Conservation (phyloP, 2,113 vertebrate species). For the Cavia porcellus region DNA sequence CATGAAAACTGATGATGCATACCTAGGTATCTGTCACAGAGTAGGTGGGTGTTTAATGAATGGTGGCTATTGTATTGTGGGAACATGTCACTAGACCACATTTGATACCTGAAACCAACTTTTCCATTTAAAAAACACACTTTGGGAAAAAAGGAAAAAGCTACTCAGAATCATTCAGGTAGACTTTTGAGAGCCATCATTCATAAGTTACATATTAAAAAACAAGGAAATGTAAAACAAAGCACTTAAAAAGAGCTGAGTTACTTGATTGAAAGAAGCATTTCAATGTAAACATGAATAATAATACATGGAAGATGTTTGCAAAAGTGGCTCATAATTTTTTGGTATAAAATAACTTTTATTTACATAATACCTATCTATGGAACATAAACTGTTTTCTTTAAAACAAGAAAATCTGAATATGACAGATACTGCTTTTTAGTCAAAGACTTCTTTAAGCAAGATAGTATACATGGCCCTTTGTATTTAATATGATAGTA, state of each 20-base stretch:
- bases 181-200: conserved; percentile 66
- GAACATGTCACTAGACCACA: conserved; percentile 76
- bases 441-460: no score
- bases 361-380: no score
- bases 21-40: conserved; percentile 70
- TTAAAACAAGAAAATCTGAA: no score
- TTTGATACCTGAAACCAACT: conserved; percentile 77
- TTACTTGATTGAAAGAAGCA: conserved; percentile 60
- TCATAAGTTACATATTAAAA: conserved; percentile 70
- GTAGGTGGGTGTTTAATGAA: conserved; percentile 79
- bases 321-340: not conserved
- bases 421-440: no score
- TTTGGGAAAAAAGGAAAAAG: conserved; percentile 63
- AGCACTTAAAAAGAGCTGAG: conserved; percentile 40
- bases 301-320: conserved; percentile 8
- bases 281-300: conserved; percentile 57
- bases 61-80: conserved; percentile 74
- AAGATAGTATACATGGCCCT: no score
- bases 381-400: no score
- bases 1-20: conserved; percentile 67
- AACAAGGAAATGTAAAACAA: conserved; percentile 64
- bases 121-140: conserved; percentile 76
- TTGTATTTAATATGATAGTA: no score
- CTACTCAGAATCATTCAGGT: conserved; percentile 73
- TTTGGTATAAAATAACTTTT: no score